These are phyloP conservation scores for Zaprionus taronus DNA, from an alignment of 1,140 invertebrate species.

Conservation along the genomic window DNA sequence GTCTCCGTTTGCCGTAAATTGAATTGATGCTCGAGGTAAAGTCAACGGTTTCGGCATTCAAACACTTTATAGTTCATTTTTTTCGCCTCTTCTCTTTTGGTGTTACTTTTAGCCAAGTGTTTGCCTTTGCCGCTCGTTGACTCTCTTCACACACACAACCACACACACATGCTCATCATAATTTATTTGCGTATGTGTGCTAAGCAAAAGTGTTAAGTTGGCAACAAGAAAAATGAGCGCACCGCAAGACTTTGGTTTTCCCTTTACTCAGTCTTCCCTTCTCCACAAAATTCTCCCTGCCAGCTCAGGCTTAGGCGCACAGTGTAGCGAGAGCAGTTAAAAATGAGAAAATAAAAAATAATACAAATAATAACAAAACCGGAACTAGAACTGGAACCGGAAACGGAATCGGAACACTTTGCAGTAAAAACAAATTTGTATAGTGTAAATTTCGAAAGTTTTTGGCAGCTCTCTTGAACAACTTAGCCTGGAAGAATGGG, in stretches of 20 bases:
- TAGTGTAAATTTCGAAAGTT: not conserved
- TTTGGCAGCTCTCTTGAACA: not conserved
- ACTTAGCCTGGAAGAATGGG: not conserved
- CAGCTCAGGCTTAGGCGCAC: constrained; percentile 19
- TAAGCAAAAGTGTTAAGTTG: constrained; percentile 80
- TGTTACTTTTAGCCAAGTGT: constrained; percentile 56
- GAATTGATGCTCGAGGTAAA: constrained; percentile 68
- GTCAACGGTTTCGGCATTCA: constrained; percentile 62
- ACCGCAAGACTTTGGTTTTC: constrained; percentile 75
- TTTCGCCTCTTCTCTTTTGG: constrained; percentile 23
- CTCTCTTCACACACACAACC: constrained; percentile 43
- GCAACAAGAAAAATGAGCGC: constrained; percentile 76
- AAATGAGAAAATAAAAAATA: not conserved
- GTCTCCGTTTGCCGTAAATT: constrained; percentile 41
- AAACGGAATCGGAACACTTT: not conserved
- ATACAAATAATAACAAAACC: not conserved
- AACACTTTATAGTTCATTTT: constrained; percentile 73
- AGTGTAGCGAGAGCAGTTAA: constrained; percentile 17
- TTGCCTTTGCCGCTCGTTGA: constrained; percentile 75
- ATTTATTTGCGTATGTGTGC: constrained; percentile 52
- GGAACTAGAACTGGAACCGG: not conserved
- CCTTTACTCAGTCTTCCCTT: constrained; percentile 11
- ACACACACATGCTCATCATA: constrained; percentile 43
- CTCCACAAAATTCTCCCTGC: not conserved
- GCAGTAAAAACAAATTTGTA: constrained; percentile 14